Base-by-base conservation (phyloP, 37 sponge, comb jelly and placozoan genomes). In the Halisarca cf. caerulea region DNA sequence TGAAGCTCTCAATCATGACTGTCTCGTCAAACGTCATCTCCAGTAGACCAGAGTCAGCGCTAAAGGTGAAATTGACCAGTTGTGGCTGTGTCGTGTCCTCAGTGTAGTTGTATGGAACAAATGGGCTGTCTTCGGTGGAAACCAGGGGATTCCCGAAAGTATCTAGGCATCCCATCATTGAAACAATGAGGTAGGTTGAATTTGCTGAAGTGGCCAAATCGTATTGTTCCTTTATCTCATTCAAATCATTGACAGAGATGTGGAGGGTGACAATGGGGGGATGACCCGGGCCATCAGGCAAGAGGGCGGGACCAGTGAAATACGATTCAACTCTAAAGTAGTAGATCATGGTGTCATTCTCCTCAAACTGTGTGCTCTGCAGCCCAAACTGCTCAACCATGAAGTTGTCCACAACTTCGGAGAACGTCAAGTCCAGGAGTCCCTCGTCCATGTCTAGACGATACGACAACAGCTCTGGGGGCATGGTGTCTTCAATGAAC, bases 21-120 rank as follows among this genome's bases (percentile, higher is more conserved):
- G 96, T 95, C 72, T 95, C 96, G 78, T 95, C 96, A 92, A 95
- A 95, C 35, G 86, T 86, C 32, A 95, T 80, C 5, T 55, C 30
- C 2, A 95, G 75, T 0, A 88, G 41, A 58, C 96, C 96, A 60
- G 82, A 83, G 59, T 95, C 74, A 11, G 85, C 89, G 86, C 59
- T 57, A 47, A 95, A 95, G 28, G 62, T 81, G 43, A 89, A 89
- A 60, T 72, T 91, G 21, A 87, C 47, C 2, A 95, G 82, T 5
- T n/a, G 27, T 69, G 92, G 95, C 15, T 41, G 79, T 0, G 92
- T 91, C 59, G 69, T 78, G 59, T 95, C 95, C 24, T 59, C 73
- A 0, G 85, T 84, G 85, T 70, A 95, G 8, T 18, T 0, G 21
- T 78, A 62, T 0, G 89, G 91, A 36, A 53, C 83, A 14, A 86